phyloP scores from a whole-genome alignment of 1,140 invertebrate genomes.

The Tenebrio molitor region DNA sequence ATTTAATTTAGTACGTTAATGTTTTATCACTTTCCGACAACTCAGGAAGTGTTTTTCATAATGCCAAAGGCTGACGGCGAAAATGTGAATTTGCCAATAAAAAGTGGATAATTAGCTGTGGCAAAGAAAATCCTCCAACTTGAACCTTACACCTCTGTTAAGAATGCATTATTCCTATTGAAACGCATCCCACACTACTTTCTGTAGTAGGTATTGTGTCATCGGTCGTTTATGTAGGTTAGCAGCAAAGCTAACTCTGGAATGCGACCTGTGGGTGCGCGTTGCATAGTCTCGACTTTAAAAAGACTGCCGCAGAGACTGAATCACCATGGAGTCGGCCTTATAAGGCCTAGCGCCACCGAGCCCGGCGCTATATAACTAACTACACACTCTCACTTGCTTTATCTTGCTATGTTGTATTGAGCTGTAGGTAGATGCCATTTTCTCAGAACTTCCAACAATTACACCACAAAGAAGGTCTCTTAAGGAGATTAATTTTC shows the following conservation, averaged over 20 bases:
- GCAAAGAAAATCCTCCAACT: too few species aligned
- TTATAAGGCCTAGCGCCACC: slow-evolving; percentile 45
- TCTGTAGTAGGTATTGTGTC: slow-evolving; percentile 28
- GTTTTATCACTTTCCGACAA: slow-evolving; percentile 10
- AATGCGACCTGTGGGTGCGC: slow-evolving; percentile 45
- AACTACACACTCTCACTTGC: slow-evolving; percentile 36
- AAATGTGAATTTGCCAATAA: not conserved
- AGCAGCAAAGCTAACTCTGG: slow-evolving; percentile 36
- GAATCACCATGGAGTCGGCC: slow-evolving; percentile 45
- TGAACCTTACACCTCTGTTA: too few species aligned
- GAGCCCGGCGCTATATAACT: slow-evolving; percentile 41
- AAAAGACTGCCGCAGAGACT: slow-evolving; percentile 46
- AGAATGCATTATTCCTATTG: too few species aligned
- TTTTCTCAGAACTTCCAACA: slow-evolving; percentile 25
- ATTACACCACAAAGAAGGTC: slow-evolving; percentile 1
- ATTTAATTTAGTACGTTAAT: slow-evolving; percentile 8
- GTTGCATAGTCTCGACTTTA: slow-evolving; percentile 42
- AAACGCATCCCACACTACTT: slow-evolving; percentile 26
- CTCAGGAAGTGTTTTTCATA: too few species aligned
- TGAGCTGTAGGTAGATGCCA: not conserved
- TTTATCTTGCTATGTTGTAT: slow-evolving; percentile 13
- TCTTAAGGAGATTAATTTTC: too few species aligned
- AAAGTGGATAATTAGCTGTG: slow-evolving; percentile 8
- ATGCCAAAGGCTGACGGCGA: too few species aligned
- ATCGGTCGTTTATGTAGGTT: slow-evolving; percentile 46